Evolutionary conservation across 2,113 vertebrate genomes (phyloP), one percentile per base, ranked within the genome.

Genomic region (Centrocercus urophasianus): DNA sequence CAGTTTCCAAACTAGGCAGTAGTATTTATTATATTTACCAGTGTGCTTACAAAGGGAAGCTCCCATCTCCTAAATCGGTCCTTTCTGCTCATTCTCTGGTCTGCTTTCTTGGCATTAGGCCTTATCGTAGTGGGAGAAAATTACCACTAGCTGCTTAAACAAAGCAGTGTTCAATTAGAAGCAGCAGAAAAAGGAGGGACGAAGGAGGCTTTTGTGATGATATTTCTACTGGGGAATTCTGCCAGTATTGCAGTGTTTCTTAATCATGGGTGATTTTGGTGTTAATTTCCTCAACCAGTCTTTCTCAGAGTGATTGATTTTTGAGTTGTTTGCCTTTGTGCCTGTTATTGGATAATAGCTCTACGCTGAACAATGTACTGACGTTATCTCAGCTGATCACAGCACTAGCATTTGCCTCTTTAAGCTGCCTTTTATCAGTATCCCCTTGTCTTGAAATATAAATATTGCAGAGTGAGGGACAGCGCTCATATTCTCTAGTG

Each of bases 351-450:
- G 36, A 36, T 64, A 76, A 56, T 78, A 17, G 19, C n/a, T 81
- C 88, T 4, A 8, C 28, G 38, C 38, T 83, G 87, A 38, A 40
- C 50, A 57, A 45, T 25, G 56, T 83, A 47, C 32, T 75, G 71
- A 45, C 83, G 25, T 86, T 91, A 67, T 79, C 63, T 71, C 52
- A 83, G 82, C 56, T 93, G 30, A 78, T 86, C 43, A 52, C 38
- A 86, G 34, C 74, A 12, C n/a, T 36, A 87, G 67, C 19, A 83
- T 91, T 93, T 91, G 17, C 20, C 30, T 96, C 80, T 97, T 95
- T 86, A 59, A 94, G 90, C 74, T 87, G n/a, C 70, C 80, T 95
- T 97, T 95, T 94, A 92, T 96, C 82, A 95, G 60, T 88, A 96
- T 95, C 93, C 74, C 78, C 74, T 94, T 95, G 95, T 91, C 90